phyloP scores from a whole-genome alignment of 1,140 invertebrate genomes.

The Orussus abietinus region DNA sequence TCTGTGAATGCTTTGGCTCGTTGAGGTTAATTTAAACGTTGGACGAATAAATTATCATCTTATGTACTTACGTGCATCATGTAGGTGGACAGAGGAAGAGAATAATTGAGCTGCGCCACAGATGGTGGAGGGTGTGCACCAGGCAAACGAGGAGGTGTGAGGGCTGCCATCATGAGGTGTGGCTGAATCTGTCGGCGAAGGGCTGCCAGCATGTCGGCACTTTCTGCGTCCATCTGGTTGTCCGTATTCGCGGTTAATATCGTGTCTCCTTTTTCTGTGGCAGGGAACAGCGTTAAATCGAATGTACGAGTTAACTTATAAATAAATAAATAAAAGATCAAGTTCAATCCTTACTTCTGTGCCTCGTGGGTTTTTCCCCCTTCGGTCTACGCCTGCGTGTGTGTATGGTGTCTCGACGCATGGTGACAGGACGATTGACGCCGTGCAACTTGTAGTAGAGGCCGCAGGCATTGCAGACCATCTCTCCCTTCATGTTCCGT shows the following conservation, averaged over 20 bases:
- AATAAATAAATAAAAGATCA: slow-evolving; percentile 5
- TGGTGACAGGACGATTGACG: slow-evolving; percentile 85
- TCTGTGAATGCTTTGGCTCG: no score
- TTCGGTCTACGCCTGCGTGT: slow-evolving; percentile 88
- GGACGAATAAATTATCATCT: no score
- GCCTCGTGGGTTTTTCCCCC: slow-evolving; percentile 53
- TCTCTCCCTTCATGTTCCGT: slow-evolving; percentile 82
- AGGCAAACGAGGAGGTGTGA: slow-evolving; percentile 40
- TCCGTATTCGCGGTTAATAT: slow-evolving; percentile 33
- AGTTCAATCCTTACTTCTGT: slow-evolving; percentile 39
- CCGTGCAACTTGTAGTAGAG: slow-evolving; percentile 91
- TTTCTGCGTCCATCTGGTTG: slow-evolving; percentile 50
- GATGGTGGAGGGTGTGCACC: slow-evolving; percentile 28
- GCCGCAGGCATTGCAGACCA: slow-evolving; percentile 93
- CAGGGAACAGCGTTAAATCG: slow-evolving; percentile 5
- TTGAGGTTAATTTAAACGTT: no score
- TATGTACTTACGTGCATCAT: slow-evolving; percentile 47
- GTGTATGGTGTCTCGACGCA: slow-evolving; percentile 96
- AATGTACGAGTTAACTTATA: slow-evolving; percentile 1
- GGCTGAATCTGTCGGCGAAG: slow-evolving; percentile 62
- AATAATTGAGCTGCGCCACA: slow-evolving; percentile 40
- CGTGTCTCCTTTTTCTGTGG: slow-evolving; percentile 41
- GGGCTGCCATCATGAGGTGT: slow-evolving; percentile 59
- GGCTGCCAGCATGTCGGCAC: slow-evolving; percentile 62
- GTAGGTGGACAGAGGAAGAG: slow-evolving; percentile 40